phyloP scores from a whole-genome alignment of 2,797 vertebrate species.

The Petrocephalus schoutedeni region DNA sequence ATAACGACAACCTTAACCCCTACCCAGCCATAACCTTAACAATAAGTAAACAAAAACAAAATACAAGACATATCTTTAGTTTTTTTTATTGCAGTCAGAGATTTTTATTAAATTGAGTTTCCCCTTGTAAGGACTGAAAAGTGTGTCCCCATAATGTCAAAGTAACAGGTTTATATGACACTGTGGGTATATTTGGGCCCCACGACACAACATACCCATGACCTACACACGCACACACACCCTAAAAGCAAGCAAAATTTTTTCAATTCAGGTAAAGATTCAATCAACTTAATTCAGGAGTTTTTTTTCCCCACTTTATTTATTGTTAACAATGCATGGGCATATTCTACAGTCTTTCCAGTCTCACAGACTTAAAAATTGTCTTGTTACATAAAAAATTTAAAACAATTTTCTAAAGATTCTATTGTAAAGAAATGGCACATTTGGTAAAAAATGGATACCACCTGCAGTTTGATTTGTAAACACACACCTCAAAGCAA shows the following conservation, averaged over 20 bases:
- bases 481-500: slow-evolving; percentile 9
- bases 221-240: neutral
- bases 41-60: neutral
- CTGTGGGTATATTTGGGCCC: neutral
- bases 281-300: neutral
- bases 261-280: neutral
- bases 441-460: slow-evolving; percentile 25
- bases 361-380: slow-evolving; percentile 18
- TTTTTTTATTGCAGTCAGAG: neutral
- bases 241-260: neutral
- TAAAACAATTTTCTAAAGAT: slow-evolving; percentile 19
- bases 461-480: slow-evolving; percentile 10
- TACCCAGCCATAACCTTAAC: neutral
- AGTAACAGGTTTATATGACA: neutral
- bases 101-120: neutral
- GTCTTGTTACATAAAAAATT: slow-evolving; percentile 19
- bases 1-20: neutral
- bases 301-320: neutral
- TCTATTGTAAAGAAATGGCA: slow-evolving; percentile 23
- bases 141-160: neutral
- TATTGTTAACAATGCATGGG: slow-evolving; percentile 4
- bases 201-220: neutral
- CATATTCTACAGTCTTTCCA: slow-evolving; percentile 5
- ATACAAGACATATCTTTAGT: neutral
- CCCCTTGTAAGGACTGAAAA: neutral